Percentiles rank a stretch among this genome's conserved stretches.
Evolutionary conservation across 2,797 vertebrate species (phyloP).

Genomic region (Zenarchopterus dispar): DNA sequence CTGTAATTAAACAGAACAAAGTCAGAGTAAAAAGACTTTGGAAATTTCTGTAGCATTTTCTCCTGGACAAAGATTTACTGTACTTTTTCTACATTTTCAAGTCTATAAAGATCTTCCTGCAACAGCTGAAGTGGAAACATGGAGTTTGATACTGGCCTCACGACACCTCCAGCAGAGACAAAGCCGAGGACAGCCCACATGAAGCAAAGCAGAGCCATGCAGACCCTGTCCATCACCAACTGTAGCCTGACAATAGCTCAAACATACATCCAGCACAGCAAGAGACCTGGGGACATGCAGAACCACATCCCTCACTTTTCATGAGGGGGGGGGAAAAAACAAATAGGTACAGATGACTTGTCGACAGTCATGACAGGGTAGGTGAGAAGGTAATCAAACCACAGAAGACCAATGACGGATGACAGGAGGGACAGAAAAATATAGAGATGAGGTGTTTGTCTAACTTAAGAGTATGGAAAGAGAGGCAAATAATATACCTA

Average conservation of each 20-base stretch:
- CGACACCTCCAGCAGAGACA: conserved; percentile 72
- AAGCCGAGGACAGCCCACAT: conserved; percentile 50
- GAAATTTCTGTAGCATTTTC: not conserved
- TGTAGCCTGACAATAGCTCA: conserved; percentile 52
- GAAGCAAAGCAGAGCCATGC: conserved; percentile 78
- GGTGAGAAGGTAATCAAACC: conserved; percentile 18
- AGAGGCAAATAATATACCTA: conserved; percentile 93
- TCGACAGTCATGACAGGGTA: conserved; percentile 44
- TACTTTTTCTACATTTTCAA: not conserved
- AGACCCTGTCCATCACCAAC: conserved; percentile 42
- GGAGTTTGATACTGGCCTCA: conserved; percentile 53
- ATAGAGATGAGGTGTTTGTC: conserved; percentile 43
- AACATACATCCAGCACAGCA: conserved; percentile 64
- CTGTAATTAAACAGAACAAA: conserved; percentile 2
- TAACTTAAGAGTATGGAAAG: conserved; percentile 60
- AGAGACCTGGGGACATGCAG: conserved; percentile 56
- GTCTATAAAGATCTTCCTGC: conserved; percentile 6
- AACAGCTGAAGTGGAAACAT: conserved; percentile 33
- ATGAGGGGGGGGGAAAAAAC: conserved; percentile 32
- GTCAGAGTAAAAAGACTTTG: not conserved
- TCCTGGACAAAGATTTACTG: not conserved
- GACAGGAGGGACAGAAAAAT: conserved; percentile 31
- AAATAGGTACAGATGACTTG: conserved; percentile 36
- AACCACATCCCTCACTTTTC: conserved; percentile 43
- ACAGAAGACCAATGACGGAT: conserved; percentile 21